Percentiles rank a stretch among this genome's conserved stretches.
Evolutionary conservation across 2,113 vertebrate genomes (phyloP).

Genomic region (Nicator chloris): DNA sequence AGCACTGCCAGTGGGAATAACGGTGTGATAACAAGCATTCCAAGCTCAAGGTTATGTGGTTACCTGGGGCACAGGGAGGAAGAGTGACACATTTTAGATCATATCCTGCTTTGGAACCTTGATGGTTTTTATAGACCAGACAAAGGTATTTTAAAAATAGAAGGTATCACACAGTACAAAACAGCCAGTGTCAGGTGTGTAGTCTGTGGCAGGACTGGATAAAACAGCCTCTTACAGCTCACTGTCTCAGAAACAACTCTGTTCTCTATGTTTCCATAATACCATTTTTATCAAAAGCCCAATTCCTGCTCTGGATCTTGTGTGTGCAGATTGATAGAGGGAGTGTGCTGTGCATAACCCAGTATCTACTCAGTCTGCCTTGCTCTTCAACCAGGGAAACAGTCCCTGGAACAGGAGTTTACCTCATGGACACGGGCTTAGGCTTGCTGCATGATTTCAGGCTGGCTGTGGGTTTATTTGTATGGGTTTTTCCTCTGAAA

Average conservation of each 20-base stretch:
- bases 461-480: neutral
- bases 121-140: neutral
- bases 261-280: neutral
- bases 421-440: neutral
- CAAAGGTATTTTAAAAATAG: neutral
- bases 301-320: neutral
- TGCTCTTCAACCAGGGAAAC: neutral
- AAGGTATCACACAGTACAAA: neutral
- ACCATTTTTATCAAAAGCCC: neutral
- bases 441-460: neutral
- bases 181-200: neutral
- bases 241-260: neutral
- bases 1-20: neutral
- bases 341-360: neutral
- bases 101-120: neutral
- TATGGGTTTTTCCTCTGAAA: neutral
- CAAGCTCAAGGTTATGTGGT: neutral
- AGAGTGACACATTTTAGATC: neutral
- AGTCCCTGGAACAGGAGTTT: neutral
- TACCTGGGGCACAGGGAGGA: neutral
- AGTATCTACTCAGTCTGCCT: fast-evolving
- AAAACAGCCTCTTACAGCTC: neutral
- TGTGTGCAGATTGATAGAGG: neutral
- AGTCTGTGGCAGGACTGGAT: neutral
- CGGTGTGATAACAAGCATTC: neutral